Base-by-base conservation (phyloP, 2,888 invertebrate genomes). In the Euzetes globulus region DNA sequence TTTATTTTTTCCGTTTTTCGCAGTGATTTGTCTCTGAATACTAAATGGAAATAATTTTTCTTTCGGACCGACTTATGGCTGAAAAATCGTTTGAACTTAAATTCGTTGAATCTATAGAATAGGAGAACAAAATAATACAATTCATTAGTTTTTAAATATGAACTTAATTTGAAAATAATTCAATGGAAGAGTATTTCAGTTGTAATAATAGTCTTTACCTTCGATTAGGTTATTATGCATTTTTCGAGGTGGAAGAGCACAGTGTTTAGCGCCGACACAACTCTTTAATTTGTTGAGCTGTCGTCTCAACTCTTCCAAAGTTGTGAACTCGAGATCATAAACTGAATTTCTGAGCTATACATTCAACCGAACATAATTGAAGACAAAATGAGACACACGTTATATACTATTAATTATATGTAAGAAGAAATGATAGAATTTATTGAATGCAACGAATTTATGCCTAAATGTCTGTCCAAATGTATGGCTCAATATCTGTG, bases 231-330 rank as follows among this genome's bases (percentile, higher is more conserved):
- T 11, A 33, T 63, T 63, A 33, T 58, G 17, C 11, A 17, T 7
- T 63, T 33, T 29, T 29, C 63, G 29, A 5, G 13, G 4, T 7
- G 63, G 63, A n/a, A 63, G 63, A 33, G 78, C 79, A 80, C 91
- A 91, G 77, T 87, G 87, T 77, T 86, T 86, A 25, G 84, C 83
- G 1, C 96, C 96, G 77, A 89, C 88, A 81, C 96, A 96, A 65
- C 86, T 87, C 74, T 78, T 76, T 25, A 78, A 60, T 60, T 73
- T 75, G 55, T 78, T 76, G 6, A 78, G 74, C 27, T 76, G 75
- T 71, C 77, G 77, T 47, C 76, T 71, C 37, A 78, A 25, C 15
- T 72, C 76, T 74, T 77, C 77, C 33, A 77, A 33, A 13, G 76
- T 76, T 17, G 52, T 73, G 68, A 76, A 76, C 58, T 78, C 77